Conservation (phyloP, 1,140 invertebrate species). For the Aphidius gifuensis region DNA sequence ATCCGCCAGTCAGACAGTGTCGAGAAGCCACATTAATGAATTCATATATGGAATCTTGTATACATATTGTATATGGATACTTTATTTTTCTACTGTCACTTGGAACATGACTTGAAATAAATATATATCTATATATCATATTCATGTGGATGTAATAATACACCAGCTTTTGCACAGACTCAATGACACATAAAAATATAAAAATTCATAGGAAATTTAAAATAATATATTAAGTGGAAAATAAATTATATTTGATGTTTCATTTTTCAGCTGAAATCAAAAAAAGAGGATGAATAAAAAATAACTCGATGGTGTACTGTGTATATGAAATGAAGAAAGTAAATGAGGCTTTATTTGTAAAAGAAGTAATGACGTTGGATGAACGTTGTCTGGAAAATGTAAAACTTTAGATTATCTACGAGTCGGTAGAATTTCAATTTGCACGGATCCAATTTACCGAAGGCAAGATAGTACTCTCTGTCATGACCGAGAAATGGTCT, state of each 20-base stretch:
- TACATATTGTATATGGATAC: neutral
- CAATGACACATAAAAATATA: no score
- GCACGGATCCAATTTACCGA: conserved; percentile 11
- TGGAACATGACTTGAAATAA: neutral
- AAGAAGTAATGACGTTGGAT: no score
- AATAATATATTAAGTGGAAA: no score
- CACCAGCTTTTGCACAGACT: no score
- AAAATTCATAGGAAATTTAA: no score
- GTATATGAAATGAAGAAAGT: neutral
- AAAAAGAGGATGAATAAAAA: no score
- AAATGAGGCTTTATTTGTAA: neutral
- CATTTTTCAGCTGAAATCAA: no score
- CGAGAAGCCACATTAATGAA: conserved; percentile 49
- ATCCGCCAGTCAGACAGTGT: conserved; percentile 53
- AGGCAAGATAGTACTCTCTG: neutral
- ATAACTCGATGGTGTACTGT: neutral
- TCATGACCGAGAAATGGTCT: no score
- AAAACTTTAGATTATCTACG: conserved; percentile 5
- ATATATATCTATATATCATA: neutral
- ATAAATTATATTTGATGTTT: no score
- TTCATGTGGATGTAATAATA: no score
- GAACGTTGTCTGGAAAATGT: no score
- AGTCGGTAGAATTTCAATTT: conserved; percentile 16
- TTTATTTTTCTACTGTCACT: neutral
- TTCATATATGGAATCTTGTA: conserved; percentile 30